Base-by-base conservation (phyloP, 2,113 vertebrate genomes). In the Menidia beryllina region DNA sequence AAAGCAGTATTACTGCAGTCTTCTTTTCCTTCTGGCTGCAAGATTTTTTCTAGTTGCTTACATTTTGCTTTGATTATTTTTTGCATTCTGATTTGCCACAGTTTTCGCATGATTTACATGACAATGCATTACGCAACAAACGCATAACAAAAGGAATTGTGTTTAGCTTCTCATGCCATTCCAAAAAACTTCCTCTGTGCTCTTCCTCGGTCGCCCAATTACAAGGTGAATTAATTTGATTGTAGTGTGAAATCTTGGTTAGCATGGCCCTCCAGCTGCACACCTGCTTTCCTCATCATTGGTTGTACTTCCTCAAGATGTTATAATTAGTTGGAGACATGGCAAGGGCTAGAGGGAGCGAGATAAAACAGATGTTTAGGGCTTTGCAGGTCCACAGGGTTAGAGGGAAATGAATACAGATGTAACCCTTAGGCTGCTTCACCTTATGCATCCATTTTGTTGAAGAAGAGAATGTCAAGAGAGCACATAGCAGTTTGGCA, bases 241-340 rank as follows among this genome's bases (percentile, higher is more conserved):
- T 53, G 36, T 47, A 24, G 21, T 70, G 72, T 73, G 20, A 57
- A 66, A 69, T 65, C 51, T 63, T 69, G 53, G 58, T 83, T 72
- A 75, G 61, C 30, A 30, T 13, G 47, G 3, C 50, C 75, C 66
- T 72, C 48, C 25, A 66, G 77, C 60, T 58, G 24, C 47, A 55
- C 84, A 90, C 71, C 84, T 89, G 88, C 69, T 82, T 88, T 73
- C 27, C 68, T 72, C 67, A 77, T 82, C 76, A 71, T 45, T 67
- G 41, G 24, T 56, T 62, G 75, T 73, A 62, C 61, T 75, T 82
- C 57, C 38, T 75, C 61, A 71, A 75, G 62, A 84, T 83, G 83
- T 75, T 75, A 73, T 86, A 81, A 89, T 87, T 88, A 87, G 73
- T 48, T 45, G 41, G 72, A 77, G 60, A 74, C 59, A 74, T 21